Percentiles rank a stretch among this genome's conserved stretches.
phyloP scores from a whole-genome alignment of 2,888 invertebrate species.

The Ochropacha duplaris region DNA sequence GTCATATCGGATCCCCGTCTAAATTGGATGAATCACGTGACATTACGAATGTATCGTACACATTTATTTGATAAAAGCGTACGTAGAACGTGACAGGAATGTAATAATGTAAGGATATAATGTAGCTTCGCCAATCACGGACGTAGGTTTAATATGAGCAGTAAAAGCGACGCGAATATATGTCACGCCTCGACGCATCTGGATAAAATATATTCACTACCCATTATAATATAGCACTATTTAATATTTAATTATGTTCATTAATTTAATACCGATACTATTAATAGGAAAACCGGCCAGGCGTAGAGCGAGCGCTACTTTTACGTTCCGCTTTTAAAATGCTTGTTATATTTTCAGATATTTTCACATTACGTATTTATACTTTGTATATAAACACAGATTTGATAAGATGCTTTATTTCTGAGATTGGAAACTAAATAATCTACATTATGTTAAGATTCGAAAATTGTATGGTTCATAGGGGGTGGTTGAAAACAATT shows the following conservation, averaged over 20 bases:
- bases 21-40: constrained; percentile 67
- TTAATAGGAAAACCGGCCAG: no score
- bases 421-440: no score
- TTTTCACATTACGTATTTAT: not conserved
- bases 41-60: constrained; percentile 62
- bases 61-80: constrained; percentile 73
- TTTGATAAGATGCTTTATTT: no score
- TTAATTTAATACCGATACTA: not conserved
- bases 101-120: constrained; percentile 63
- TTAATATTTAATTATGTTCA: not conserved
- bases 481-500: no score
- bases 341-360: no score
- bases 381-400: not conserved
- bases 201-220: not conserved
- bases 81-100: constrained; percentile 69
- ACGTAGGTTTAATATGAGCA: constrained; percentile 58
- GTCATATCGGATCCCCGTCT: constrained; percentile 56
- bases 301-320: not conserved
- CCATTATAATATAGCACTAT: not conserved
- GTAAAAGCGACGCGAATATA: constrained; percentile 32
- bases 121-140: constrained; percentile 62
- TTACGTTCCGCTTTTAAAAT: not conserved
- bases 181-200: not conserved
- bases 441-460: no score
- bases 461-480: no score